Evolutionary conservation across 2,888 invertebrate genomes (phyloP), one percentile per base, ranked within the genome.

Genomic region (Cosmia pyralina): DNA sequence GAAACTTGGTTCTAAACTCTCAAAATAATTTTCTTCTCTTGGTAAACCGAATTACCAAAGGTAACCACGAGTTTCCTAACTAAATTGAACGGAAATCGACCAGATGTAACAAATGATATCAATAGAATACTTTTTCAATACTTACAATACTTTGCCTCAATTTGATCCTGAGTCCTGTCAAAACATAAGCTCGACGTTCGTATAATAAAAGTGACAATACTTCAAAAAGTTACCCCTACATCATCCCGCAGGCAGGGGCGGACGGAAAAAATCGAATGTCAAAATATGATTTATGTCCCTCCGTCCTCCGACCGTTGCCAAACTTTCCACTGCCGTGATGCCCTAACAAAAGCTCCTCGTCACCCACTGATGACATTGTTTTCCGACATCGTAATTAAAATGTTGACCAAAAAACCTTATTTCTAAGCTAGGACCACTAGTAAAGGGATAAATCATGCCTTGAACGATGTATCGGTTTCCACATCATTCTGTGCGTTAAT

Each of bases 181-280:
- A 38, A 71, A 71, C 73, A 60, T 60, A 70, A 73, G 72, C 53
- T 60, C 63, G 34, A 50, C 41, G 69, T 69, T 70, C 63, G 65
- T 72, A 66, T 80, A 85, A 75, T 75, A 73, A 80, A 75, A 86
- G 77, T 70, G 81, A 71, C 79, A 85, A 85, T 76, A 85, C 85
- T 87, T 88, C 86, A 76, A 83, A 88, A 87, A 86, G 83, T 86
- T 88, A 86, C 84, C 76, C 82, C 77, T 65, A 76, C 75, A 82
- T 89, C 86, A 88, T 87, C 83, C 77, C 59, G 72, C 75, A 72
- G 87, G 73, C 77, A 76, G 78, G 69, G 82, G 83, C 69, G 81
- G 76, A 80, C 86, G 78, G 78, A 88, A 90, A 92, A 92, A 92
- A 92, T 92, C 90, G 89, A 92, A 91, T 88, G 92, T 91, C 92